Conservation (phyloP, 1,140 invertebrate species). For the Physella acuta region DNA sequence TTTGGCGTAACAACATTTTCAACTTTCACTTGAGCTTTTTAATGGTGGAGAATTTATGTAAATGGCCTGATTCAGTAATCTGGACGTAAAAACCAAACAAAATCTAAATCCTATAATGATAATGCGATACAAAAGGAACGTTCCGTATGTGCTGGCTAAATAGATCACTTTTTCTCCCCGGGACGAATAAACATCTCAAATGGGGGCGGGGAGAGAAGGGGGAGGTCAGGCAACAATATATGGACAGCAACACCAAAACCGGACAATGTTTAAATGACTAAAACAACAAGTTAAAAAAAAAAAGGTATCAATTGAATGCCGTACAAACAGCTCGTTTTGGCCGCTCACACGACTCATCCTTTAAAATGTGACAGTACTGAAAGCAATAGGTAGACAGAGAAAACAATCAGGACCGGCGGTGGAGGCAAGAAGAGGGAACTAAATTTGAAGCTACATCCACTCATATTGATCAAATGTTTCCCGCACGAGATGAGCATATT, state of each 20-base stretch:
- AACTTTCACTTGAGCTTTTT: neutral
- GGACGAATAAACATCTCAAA: no score
- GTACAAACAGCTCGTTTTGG: neutral
- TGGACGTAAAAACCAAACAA: no score
- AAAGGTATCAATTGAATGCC: no score
- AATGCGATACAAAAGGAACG: neutral
- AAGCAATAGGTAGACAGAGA: neutral
- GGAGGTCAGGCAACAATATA: no score
- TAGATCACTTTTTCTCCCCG: no score
- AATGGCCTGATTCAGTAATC: no score
- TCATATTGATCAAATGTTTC: slow-evolving; percentile 11
- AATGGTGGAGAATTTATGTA: neutral
- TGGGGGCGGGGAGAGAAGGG: no score
- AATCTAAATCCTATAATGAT: neutral
- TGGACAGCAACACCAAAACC: no score
- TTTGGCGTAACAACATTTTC: neutral
- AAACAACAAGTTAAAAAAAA: no score
- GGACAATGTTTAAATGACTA: no score
- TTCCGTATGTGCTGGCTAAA: neutral
- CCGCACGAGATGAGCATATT: slow-evolving; percentile 17
- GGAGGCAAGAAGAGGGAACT: neutral
- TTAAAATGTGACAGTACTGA: neutral
- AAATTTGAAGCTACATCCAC: slow-evolving; percentile 12
- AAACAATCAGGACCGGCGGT: neutral
- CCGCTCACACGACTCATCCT: neutral